A percentile compares a stretch with the other conserved stretches of the same genome.
phyloP scores from a whole-genome alignment of 2,888 invertebrate species.

The Halictus quadricinctus region DNA sequence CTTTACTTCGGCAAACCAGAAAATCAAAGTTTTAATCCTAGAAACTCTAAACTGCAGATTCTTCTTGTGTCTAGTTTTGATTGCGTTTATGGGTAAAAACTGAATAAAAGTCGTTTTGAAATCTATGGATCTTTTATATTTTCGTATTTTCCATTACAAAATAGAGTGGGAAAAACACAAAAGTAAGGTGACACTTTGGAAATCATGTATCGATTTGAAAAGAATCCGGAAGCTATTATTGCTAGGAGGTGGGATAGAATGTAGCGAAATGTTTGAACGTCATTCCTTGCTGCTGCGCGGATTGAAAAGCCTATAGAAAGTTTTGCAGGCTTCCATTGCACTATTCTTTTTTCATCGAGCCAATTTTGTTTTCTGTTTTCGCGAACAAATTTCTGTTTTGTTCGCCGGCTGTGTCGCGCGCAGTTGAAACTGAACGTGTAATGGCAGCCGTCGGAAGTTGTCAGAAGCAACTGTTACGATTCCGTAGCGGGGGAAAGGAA shows the following conservation, averaged over 20 bases:
- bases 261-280: background rate
- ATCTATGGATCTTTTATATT: too few relatives aligned
- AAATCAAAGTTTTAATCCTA: too few relatives aligned
- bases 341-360: background rate
- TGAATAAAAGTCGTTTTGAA: too few relatives aligned
- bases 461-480: conserved; percentile 55
- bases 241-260: background rate
- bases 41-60: too few relatives aligned
- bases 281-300: background rate
- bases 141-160: too few relatives aligned
- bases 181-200: too few relatives aligned
- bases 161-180: too few relatives aligned
- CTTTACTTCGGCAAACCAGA: too few relatives aligned
- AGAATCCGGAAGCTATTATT: too few relatives aligned
- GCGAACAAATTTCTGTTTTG: background rate
- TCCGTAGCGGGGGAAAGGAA: background rate
- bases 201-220: background rate
- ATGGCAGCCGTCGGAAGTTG: conserved; percentile 32
- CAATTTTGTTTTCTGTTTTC: background rate
- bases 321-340: background rate
- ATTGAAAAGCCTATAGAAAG: background rate
- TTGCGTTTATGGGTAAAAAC: too few relatives aligned
- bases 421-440: conserved; percentile 11
- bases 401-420: background rate
- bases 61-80: too few relatives aligned